Evolutionary conservation across 2,888 invertebrate species (phyloP), one percentile per base, ranked within the genome.

Genomic region (Hyles lineata): DNA sequence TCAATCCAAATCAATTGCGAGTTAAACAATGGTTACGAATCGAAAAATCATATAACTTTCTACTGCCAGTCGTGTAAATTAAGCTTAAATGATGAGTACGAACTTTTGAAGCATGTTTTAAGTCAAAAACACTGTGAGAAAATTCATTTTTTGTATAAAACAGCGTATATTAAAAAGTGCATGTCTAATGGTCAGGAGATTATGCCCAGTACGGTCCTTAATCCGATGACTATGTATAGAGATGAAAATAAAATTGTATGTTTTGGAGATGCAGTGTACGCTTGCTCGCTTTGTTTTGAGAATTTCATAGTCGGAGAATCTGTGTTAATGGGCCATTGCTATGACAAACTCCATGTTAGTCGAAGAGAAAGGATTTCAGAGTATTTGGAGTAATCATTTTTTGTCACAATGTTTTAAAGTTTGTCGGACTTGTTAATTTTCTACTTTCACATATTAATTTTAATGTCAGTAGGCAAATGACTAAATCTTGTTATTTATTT

Each of bases 221-320:
- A 94, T 71, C 88, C 94, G 0, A 94, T 94, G 94, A 92, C 75
- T n/a, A 88, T 93, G 90, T 94, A 94, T 60, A 76, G 94, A 1
- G 94, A 94, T 87, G 89, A 89, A 2, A 94, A 94, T 76, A 94
- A 94, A 77, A 92, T 94, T 55, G 94, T 94, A 0, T 94, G 94
- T 73, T 94, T 94, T 1, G 94, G 94, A 0, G 93, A 94, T 79
- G 91, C 92, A 0, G 76, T 89, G 77, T 94, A 91, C 3, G 94
- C 95, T 8, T 94, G 94, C 72, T 88, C 95, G 0, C 77, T 94
- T 1, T 94, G 94, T 78, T 93, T 94, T 72, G 94, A 93, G 69
- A 92, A 89, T 77, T 74, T 87, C 7, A 94, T 94, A 0, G 77
- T 91, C 0, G 94, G 94, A 0, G 94, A 94, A 76, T 94, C 93